A percentile compares a stretch with the other conserved stretches of the same genome.
Evolutionary conservation across 1,140 invertebrate genomes (phyloP).

Genomic region (Drosophila punjabiensis): DNA sequence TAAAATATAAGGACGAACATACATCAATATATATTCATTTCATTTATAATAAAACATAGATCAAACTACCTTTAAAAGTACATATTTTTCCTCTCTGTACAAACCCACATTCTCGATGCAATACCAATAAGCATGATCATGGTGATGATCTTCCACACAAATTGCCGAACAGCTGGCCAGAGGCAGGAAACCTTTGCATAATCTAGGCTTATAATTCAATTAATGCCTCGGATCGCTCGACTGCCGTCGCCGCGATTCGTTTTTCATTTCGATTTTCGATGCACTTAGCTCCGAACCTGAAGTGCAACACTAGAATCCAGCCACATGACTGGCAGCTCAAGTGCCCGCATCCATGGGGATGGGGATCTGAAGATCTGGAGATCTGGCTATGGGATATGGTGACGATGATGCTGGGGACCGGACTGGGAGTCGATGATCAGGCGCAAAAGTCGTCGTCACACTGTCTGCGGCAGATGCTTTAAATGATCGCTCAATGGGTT

Average conservation of each 20-base stretch:
- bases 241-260: slow-evolving; percentile 14
- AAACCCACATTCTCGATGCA: background rate
- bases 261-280: slow-evolving; percentile 36
- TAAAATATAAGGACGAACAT: background rate
- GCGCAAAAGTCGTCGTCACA: slow-evolving; percentile 65
- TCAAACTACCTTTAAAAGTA: too few species aligned
- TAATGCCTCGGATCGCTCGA: slow-evolving; percentile 69
- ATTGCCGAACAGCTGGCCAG: slow-evolving; percentile 66
- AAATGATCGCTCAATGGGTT: slow-evolving; percentile 32
- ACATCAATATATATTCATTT: background rate
- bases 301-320: slow-evolving; percentile 81
- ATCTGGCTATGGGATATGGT: slow-evolving; percentile 6
- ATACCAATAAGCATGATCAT: slow-evolving; percentile 36
- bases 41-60: background rate
- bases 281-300: slow-evolving; percentile 73
- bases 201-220: slow-evolving; percentile 85
- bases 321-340: slow-evolving; percentile 81
- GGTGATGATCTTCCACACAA: slow-evolving; percentile 67
- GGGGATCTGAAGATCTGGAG: background rate
- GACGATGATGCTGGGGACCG: background rate
- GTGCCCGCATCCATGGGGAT: slow-evolving; percentile 24
- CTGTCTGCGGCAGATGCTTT: slow-evolving; percentile 73
- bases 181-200: slow-evolving; percentile 85
- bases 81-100: background rate
- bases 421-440: slow-evolving; percentile 7